Conservation (phyloP, 2,797 vertebrate species). For the Acrossocheilus fasciatus region DNA sequence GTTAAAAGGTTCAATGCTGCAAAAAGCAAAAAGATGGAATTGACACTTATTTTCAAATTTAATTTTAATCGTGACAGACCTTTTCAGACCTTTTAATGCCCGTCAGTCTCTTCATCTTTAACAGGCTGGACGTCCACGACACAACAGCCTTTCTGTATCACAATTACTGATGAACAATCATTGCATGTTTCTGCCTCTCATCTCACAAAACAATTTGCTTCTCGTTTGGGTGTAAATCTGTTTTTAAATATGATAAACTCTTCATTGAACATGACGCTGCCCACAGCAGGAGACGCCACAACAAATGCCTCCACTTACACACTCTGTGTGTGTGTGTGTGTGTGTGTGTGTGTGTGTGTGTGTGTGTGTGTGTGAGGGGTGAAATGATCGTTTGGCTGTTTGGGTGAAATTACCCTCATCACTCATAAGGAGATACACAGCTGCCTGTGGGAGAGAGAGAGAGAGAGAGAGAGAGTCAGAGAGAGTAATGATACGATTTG, state of each 20-base stretch:
- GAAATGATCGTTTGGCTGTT: conserved; percentile 85
- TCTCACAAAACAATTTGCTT: conserved; percentile 31
- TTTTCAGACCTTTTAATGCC: not conserved
- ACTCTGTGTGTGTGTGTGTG: not conserved
- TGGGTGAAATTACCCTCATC: conserved; percentile 87
- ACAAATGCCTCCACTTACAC: conserved; percentile 62
- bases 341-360: conserved; percentile 50
- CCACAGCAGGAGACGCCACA: conserved; percentile 67
- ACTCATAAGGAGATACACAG: conserved; percentile 84
- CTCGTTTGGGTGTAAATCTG: conserved; percentile 21
- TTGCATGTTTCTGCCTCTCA: conserved; percentile 15
- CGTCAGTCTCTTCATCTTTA: not conserved
- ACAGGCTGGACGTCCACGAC: not conserved
- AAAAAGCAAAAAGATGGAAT: not conserved
- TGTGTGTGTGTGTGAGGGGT: conserved; percentile 47
- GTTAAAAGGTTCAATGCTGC: not conserved
- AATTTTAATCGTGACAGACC: not conserved
- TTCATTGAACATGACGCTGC: conserved; percentile 37
- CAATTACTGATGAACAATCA: conserved; percentile 18
- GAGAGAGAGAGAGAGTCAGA: conserved; percentile 74
- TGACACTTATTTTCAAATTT: not conserved
- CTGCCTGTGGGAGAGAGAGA: conserved; percentile 81
- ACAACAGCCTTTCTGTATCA: not conserved
- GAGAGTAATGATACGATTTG: conserved; percentile 19
- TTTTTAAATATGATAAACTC: conserved; percentile 44